Percentiles rank a stretch among this genome's conserved stretches.
Evolutionary conservation across 2,888 invertebrate genomes (phyloP).

Genomic region (Gnatocerus cornutus): DNA sequence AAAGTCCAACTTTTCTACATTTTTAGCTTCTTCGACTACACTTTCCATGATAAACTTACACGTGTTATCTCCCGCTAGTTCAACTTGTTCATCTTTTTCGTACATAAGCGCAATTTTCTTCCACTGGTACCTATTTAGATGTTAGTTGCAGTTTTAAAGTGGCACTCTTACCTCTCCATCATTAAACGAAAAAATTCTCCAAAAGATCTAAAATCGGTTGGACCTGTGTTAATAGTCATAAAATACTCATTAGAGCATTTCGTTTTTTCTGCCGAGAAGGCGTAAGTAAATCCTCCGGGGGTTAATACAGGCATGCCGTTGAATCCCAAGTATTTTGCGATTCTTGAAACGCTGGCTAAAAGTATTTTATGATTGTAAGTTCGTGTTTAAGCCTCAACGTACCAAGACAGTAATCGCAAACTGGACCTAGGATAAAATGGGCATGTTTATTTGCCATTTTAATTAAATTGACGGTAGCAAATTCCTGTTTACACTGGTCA

Average conservation of each 20-base stretch:
- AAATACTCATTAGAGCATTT: slow-evolving; percentile 84
- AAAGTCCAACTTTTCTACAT: slow-evolving; percentile 70
- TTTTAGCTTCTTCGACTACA: slow-evolving; percentile 76
- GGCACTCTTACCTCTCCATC: slow-evolving; percentile 78
- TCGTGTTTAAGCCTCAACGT: slow-evolving; percentile 66
- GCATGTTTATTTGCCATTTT: slow-evolving; percentile 82
- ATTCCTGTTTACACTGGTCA: slow-evolving; percentile 83
- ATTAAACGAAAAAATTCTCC: slow-evolving; percentile 81
- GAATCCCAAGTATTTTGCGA: slow-evolving; percentile 83
- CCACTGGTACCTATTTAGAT: slow-evolving; percentile 80
- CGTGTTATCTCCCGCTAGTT: slow-evolving; percentile 80
- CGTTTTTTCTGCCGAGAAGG: slow-evolving; percentile 83
- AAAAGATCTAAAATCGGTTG: slow-evolving; percentile 82
- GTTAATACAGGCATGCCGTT: slow-evolving; percentile 85
- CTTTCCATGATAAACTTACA: slow-evolving; percentile 86
- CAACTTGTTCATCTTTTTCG: slow-evolving; percentile 80
- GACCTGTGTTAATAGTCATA: slow-evolving; percentile 84
- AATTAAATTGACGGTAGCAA: slow-evolving; percentile 82
- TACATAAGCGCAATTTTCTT: slow-evolving; percentile 82
- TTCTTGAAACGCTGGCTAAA: slow-evolving; percentile 86
- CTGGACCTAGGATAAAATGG: slow-evolving; percentile 86
- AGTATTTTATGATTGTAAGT: slow-evolving; percentile 54
- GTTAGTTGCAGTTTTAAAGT: slow-evolving; percentile 17
- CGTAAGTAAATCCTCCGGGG: slow-evolving; percentile 86
- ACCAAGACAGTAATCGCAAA: slow-evolving; percentile 89